A percentile compares a stretch with the other conserved stretches of the same genome.
Evolutionary conservation across 2,113 vertebrate species (phyloP).

Genomic region (Poeciliopsis retropinna): DNA sequence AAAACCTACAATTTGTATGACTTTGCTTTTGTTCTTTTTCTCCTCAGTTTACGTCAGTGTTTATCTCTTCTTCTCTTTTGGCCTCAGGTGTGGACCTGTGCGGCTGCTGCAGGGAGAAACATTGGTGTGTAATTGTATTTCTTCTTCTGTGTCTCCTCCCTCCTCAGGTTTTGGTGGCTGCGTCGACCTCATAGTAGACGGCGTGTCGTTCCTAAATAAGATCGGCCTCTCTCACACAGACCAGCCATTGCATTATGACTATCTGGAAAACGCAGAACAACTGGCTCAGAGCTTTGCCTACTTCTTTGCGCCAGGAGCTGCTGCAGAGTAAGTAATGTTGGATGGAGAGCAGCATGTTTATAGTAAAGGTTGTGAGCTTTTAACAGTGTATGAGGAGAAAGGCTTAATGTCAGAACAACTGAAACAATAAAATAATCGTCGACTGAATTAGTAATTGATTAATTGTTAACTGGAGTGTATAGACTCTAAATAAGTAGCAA

Average conservation of each 20-base stretch:
- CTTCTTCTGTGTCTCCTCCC: not conserved
- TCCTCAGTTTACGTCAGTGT: not conserved
- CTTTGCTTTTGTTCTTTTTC: not conserved
- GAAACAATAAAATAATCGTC: too few relatives aligned
- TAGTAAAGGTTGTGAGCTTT: not conserved
- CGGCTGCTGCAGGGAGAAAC: not conserved
- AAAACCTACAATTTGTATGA: not conserved
- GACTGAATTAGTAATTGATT: too few relatives aligned
- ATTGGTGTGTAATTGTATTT: not conserved
- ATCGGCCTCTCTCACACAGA: slow-evolving; percentile 73
- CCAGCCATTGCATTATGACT: slow-evolving; percentile 81
- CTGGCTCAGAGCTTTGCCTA: slow-evolving; percentile 85
- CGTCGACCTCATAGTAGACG: slow-evolving; percentile 84
- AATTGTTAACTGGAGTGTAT: too few relatives aligned
- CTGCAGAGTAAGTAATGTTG: slow-evolving; percentile 82
- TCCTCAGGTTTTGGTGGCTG: slow-evolving; percentile 84
- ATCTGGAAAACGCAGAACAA: slow-evolving; percentile 78
- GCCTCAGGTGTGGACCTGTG: not conserved
- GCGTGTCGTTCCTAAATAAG: slow-evolving; percentile 80
- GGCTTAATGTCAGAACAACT: not conserved
- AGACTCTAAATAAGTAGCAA: too few relatives aligned
- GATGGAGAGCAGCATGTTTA: not conserved
- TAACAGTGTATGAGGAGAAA: not conserved
- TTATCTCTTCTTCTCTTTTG: not conserved
- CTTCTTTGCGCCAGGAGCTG: slow-evolving; percentile 85